Percentiles rank a stretch among this genome's conserved stretches.
phyloP scores from a whole-genome alignment of 2,888 invertebrate species.

The Netelia fuscicornis region DNA sequence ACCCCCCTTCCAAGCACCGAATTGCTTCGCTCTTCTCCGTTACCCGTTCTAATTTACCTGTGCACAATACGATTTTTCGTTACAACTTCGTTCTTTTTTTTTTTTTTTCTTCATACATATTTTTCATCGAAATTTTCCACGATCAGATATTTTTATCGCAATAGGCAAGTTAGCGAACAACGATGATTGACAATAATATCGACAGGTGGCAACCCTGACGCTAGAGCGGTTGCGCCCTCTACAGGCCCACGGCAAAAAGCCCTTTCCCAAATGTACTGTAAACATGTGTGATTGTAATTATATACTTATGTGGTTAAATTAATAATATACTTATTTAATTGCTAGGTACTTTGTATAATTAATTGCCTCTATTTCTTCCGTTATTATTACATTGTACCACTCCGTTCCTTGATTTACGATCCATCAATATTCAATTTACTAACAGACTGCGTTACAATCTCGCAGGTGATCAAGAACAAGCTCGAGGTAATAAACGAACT shows the following conservation, averaged over 20 bases:
- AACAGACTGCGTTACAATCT: background rate
- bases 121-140: constrained; percentile 4
- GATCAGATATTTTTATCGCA: constrained; percentile 2
- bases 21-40: constrained; percentile 17
- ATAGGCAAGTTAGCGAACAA: background rate
- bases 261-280: constrained; percentile 72
- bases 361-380: background rate
- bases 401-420: constrained; percentile 2
- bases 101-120: constrained; percentile 7
- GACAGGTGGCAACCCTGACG: background rate
- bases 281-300: constrained; percentile 82
- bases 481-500: background rate
- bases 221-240: background rate
- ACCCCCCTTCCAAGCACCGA: background rate
- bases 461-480: background rate
- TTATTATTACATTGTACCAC: background rate
- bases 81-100: constrained; percentile 40
- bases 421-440: background rate
- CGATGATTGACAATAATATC: constrained; percentile 3
- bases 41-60: constrained; percentile 10
- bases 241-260: constrained; percentile 62
- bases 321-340: constrained; percentile 80
- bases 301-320: constrained; percentile 78
- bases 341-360: constrained; percentile 22
- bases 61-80: constrained; percentile 30